phyloP scores from a whole-genome alignment of 2,888 invertebrate genomes.

The Odiellus spinosus region DNA sequence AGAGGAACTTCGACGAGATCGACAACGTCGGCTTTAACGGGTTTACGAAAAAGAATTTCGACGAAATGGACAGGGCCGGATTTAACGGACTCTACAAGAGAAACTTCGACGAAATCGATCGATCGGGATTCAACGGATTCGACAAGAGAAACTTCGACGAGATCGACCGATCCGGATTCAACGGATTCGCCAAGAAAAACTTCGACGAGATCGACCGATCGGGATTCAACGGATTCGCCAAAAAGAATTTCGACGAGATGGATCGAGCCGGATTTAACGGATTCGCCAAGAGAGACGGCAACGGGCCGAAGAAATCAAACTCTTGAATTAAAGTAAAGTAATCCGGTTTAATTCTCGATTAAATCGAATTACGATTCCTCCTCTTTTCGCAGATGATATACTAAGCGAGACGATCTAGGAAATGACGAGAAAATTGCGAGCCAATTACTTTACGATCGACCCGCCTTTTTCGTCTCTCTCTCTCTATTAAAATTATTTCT shows the following conservation, averaged over 20 bases:
- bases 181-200: conserved; percentile 34
- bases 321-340: not conserved
- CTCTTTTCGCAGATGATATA: no score
- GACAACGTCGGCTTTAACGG: conserved; percentile 15
- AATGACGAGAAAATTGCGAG: no score
- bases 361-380: no score
- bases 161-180: no score
- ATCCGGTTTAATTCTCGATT: no score
- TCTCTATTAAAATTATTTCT: no score
- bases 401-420: no score
- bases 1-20: conserved; percentile 15
- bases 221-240: conserved; percentile 40
- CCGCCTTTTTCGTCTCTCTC: no score
- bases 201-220: conserved; percentile 46
- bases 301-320: conserved; percentile 2
- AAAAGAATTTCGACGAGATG: conserved; percentile 38
- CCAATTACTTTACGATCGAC: no score
- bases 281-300: conserved; percentile 31
- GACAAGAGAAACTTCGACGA: conserved; percentile 27
- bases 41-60: conserved; percentile 32
- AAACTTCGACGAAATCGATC: conserved; percentile 46
- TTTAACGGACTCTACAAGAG: conserved; percentile 30
- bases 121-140: conserved; percentile 40
- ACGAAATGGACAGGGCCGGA: conserved; percentile 1
- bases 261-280: conserved; percentile 33